Evolutionary conservation across 2,888 invertebrate genomes (phyloP).

Genomic region (Phasia obesa): DNA sequence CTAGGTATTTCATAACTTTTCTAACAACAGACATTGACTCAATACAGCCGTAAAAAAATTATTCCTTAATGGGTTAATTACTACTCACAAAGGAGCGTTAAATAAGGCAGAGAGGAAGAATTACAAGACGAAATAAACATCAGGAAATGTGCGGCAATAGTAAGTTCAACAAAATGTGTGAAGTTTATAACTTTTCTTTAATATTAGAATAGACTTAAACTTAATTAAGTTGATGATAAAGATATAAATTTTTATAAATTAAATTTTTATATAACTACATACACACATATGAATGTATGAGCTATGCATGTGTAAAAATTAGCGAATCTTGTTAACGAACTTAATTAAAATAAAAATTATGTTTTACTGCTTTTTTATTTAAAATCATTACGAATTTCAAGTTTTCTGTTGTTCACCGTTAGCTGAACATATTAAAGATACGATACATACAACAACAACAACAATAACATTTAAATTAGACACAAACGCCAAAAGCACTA

Average conservation of each 20-base stretch:
- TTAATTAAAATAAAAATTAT: neutral
- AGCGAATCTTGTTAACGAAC: neutral
- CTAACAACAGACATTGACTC: too few relatives aligned
- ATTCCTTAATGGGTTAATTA: slow-evolving; percentile 37
- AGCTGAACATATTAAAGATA: slow-evolving; percentile 30
- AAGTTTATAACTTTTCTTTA: slow-evolving; percentile 22
- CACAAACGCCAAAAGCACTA: slow-evolving; percentile 26
- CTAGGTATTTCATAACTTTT: too few relatives aligned
- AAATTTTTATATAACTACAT: too few relatives aligned
- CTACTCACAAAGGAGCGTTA: slow-evolving; percentile 1
- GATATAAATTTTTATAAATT: neutral
- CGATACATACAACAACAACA: slow-evolving; percentile 21
- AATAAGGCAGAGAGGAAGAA: slow-evolving; percentile 13
- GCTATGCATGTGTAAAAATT: neutral
- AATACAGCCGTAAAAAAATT: neutral
- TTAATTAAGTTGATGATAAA: slow-evolving; percentile 4
- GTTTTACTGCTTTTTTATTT: neutral
- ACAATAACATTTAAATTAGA: slow-evolving; percentile 31
- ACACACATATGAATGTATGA: neutral
- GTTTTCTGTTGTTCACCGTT: slow-evolving; percentile 47
- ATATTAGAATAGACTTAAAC: neutral
- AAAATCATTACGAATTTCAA: slow-evolving; percentile 20
- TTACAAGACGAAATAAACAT: neutral
- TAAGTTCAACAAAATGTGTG: slow-evolving; percentile 29
- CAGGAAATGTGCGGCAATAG: slow-evolving; percentile 39